Evolutionary conservation across 2,888 invertebrate species (phyloP).

Genomic region (Drosophila neutralis): DNA sequence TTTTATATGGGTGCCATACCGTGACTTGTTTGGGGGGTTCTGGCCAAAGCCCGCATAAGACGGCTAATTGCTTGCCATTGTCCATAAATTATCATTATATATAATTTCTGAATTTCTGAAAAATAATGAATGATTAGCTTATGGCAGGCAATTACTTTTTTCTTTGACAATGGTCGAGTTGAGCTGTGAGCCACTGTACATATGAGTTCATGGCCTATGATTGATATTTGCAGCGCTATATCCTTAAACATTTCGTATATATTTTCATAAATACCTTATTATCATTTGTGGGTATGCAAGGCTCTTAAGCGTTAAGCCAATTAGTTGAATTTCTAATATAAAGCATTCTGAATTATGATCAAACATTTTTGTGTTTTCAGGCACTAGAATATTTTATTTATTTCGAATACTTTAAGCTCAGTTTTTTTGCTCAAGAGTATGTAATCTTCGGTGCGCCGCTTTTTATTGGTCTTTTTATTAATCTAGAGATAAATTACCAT

Average conservation of each 20-base stretch:
- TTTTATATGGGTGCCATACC: neutral
- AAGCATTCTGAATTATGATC: neutral
- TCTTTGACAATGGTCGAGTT: too few relatives aligned
- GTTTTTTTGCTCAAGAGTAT: neutral
- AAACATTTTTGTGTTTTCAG: neutral
- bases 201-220: constrained; percentile 7
- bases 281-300: neutral
- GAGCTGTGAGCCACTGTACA: too few relatives aligned
- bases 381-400: too few relatives aligned
- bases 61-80: constrained; percentile 60
- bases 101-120: too few relatives aligned
- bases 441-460: neutral
- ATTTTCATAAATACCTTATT: constrained; percentile 7
- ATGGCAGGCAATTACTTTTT: too few relatives aligned
- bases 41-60: constrained; percentile 56
- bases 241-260: neutral
- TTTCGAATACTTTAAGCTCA: neutral
- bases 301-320: neutral
- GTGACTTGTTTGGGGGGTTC: neutral
- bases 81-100: constrained; percentile 45
- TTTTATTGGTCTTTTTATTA: too few relatives aligned
- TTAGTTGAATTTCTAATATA: neutral
- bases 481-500: constrained; percentile 1
- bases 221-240: constrained; percentile 8
- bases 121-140: too few relatives aligned